phyloP scores from a whole-genome alignment of 1,140 invertebrate genomes.

The Bemisia tabaci region DNA sequence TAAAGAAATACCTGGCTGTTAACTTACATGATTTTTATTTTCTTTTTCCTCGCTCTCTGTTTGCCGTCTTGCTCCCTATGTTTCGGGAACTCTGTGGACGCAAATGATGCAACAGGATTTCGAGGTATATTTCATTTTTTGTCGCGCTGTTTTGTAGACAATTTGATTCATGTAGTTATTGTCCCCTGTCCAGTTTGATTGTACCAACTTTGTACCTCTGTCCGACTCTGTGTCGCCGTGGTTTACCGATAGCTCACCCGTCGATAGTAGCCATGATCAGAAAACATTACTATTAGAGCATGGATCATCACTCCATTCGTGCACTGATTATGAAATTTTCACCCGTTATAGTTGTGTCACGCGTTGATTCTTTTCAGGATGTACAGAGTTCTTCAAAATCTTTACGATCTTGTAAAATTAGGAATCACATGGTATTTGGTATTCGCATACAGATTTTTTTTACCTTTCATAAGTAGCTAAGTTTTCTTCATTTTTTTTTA shows the following conservation, averaged over 20 bases:
- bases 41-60: slow-evolving; percentile 28
- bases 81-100: slow-evolving; percentile 20
- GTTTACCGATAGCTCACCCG: neutral
- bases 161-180: slow-evolving; percentile 43
- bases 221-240: neutral
- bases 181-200: neutral
- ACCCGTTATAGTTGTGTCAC: neutral
- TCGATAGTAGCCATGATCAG: neutral
- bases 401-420: no score
- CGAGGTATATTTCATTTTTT: slow-evolving; percentile 46
- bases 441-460: no score
- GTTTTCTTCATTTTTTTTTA: no score
- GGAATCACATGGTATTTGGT: no score
- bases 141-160: slow-evolving; percentile 23
- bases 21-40: slow-evolving; percentile 29
- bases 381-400: no score
- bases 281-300: neutral
- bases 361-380: no score
- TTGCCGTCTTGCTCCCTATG: slow-evolving; percentile 24
- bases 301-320: neutral
- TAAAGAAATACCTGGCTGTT: slow-evolving; percentile 10
- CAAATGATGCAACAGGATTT: slow-evolving; percentile 46
- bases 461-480: no score
- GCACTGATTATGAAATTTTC: neutral
- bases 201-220: neutral